Base-by-base conservation (phyloP, 2,797 vertebrate species). In the Mallotus villosus region DNA sequence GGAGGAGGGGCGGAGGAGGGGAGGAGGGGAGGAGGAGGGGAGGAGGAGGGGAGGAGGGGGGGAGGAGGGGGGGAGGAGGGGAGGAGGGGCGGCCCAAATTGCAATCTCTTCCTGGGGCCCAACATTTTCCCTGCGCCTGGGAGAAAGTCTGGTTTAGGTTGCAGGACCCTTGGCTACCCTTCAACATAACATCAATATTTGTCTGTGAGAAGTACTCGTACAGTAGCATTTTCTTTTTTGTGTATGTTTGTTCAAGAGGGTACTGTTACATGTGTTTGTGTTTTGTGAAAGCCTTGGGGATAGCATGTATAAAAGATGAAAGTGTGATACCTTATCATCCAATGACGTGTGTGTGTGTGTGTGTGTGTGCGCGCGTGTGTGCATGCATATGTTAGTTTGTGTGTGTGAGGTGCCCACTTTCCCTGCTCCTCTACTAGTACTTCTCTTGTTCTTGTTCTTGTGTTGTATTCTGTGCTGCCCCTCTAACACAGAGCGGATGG, bases 111-210 rank as follows among this genome's bases (percentile, higher is more conserved):
- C 32, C 1, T 34, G 32, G 32, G 32, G 61, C 73, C 57, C 71
- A 60, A 74, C 63, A 29, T 71, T 63, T 51, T 77, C 76, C 24
- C 32, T 73, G 66, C 78, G 81, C 67, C 70, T 17, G 58, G 5
- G 65, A 24, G 32, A 2, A 34, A 34, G 32, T 34, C 6, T 34
- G 5, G 32, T 34, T 34, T 8, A 34, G 32, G 37, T 57, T 64
- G 62, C 51, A 70, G 74, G 51, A 81, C 59, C 14, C 11, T 25
- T 22, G 24, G 74, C 75, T 71, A 71, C 57, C 72, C 29, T 61
- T 61, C 25, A 24, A 24, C 59, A 61, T 70, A 49, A 5, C 65
- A 75, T 82, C 74, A 81, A 79, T 75, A 74, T 84, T 75, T 79
- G 67, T 51, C 77, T 19, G 24, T 64, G 51, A 32, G 22, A 59